These are phyloP conservation scores for Cyclura pinguis DNA, from an alignment of 2,797 vertebrate genomes.

Conservation along the genomic window DNA sequence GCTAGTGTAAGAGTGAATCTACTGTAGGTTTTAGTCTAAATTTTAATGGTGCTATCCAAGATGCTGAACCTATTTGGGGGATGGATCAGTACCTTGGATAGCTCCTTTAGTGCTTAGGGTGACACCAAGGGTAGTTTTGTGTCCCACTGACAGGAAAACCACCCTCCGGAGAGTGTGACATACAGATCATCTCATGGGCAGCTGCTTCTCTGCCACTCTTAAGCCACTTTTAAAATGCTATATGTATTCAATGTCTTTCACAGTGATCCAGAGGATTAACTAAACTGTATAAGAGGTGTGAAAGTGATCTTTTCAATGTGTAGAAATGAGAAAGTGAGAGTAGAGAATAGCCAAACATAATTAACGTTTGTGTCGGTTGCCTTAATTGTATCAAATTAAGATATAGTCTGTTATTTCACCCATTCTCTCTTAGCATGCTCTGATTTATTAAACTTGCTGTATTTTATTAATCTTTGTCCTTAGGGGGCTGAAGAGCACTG, in stretches of 20 bases:
- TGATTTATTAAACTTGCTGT: conserved; percentile 14
- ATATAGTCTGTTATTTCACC: not conserved
- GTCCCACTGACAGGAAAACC: too few relatives aligned
- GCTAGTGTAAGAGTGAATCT: too few relatives aligned
- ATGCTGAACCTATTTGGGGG: too few relatives aligned
- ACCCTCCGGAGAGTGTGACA: not conserved
- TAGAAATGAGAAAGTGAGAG: not conserved
- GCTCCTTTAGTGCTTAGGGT: too few relatives aligned
- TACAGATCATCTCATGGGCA: not conserved
- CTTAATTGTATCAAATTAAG: not conserved
- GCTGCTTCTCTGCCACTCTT: too few relatives aligned
- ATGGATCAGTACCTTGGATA: too few relatives aligned
- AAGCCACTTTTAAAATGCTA: not conserved
- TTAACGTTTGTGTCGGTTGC: not conserved
- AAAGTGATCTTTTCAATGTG: not conserved
- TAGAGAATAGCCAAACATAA: not conserved
- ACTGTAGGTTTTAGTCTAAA: too few relatives aligned
- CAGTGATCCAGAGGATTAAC: not conserved
- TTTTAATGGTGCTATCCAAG: too few relatives aligned
- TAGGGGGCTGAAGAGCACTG: not conserved
- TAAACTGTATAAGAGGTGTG: not conserved
- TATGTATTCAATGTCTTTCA: not conserved
- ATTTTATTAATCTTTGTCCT: conserved; percentile 35
- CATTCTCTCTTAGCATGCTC: not conserved
- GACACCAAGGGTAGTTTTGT: too few relatives aligned